These are phyloP conservation scores for Paedocypris micromegethes DNA, from an alignment of 2,797 vertebrate genomes.

Conservation along the genomic window DNA sequence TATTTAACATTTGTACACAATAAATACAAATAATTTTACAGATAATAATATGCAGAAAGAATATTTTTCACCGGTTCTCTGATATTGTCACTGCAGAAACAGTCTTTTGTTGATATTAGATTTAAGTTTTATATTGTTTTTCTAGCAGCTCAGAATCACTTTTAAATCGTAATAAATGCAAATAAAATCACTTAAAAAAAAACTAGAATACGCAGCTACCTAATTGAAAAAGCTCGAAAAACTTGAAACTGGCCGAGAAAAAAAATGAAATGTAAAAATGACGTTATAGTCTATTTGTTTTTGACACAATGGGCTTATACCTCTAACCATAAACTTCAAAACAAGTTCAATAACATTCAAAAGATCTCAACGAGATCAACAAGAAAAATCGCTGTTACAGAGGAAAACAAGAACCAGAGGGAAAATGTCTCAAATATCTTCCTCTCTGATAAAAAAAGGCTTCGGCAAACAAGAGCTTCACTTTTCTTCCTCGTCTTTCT, in stretches of 20 bases:
- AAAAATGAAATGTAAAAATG: constrained; percentile 37
- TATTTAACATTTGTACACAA: constrained; percentile 99
- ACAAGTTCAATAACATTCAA: constrained; percentile 80
- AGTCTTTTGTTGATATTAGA: constrained; percentile 63
- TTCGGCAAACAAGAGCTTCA: constrained; percentile 33
- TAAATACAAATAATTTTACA: constrained; percentile 99
- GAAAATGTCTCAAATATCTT: constrained; percentile 46
- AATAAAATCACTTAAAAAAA: constrained; percentile 55
- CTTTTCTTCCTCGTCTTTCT: constrained; percentile 14
- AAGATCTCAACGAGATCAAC: constrained; percentile 84
- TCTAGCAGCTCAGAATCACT: constrained; percentile 80
- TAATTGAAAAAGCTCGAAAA: constrained; percentile 45
- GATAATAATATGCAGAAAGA: constrained; percentile 88
- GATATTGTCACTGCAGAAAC: constrained; percentile 76
- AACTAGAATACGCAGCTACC: constrained; percentile 40
- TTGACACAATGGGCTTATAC: constrained; percentile 46
- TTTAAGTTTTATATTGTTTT: constrained; percentile 46
- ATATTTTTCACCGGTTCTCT: constrained; percentile 72
- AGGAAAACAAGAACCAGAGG: constrained; percentile 38
- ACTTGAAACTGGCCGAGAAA: constrained; percentile 38
- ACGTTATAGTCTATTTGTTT: constrained; percentile 41
- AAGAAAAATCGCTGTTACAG: constrained; percentile 52
- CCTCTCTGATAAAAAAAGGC: constrained; percentile 43
- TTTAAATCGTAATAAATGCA: constrained; percentile 73
- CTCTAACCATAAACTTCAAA: constrained; percentile 81